Evolutionary conservation across 2,888 invertebrate species (phyloP).

Genomic region (Uloborus plumipes): DNA sequence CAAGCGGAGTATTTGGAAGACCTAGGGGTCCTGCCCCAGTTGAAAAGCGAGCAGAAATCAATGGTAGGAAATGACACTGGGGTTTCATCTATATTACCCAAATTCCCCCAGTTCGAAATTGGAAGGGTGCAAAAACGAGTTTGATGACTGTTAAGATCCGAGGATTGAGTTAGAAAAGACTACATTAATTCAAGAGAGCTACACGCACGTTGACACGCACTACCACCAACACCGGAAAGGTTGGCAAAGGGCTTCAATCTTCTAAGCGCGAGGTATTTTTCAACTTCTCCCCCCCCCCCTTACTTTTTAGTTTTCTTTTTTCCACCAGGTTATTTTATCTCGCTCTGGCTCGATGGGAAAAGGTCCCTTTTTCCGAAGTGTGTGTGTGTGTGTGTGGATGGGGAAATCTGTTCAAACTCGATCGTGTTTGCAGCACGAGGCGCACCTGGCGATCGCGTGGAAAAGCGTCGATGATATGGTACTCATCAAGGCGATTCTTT

Average conservation of each 20-base stretch:
- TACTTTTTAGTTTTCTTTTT: background rate
- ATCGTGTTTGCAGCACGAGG: slow-evolving; percentile 49
- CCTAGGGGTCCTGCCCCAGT: slow-evolving; percentile 50
- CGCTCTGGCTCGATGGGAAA: slow-evolving; percentile 30
- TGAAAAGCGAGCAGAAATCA: slow-evolving; percentile 65
- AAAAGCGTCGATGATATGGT: background rate
- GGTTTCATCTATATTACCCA: slow-evolving; percentile 65
- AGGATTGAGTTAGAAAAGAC: slow-evolving; percentile 57
- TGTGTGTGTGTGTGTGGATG: background rate
- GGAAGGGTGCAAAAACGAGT: slow-evolving; percentile 60
- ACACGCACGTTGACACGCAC: slow-evolving; percentile 56
- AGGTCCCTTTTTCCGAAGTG: background rate
- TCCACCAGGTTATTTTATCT: slow-evolving; percentile 48
- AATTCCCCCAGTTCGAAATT: slow-evolving; percentile 56
- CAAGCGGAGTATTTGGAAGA: slow-evolving; percentile 61
- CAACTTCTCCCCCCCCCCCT: slow-evolving; percentile 14
- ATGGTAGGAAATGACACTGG: slow-evolving; percentile 65
- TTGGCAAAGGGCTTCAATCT: slow-evolving; percentile 40
- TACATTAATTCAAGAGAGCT: slow-evolving; percentile 61
- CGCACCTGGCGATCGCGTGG: slow-evolving; percentile 42
- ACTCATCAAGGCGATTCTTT: slow-evolving; percentile 13
- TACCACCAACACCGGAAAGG: slow-evolving; percentile 25
- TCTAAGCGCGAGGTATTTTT: slow-evolving; percentile 37
- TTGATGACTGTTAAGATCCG: slow-evolving; percentile 61
- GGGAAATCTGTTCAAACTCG: slow-evolving; percentile 42